Base-by-base conservation (phyloP, 2,113 vertebrate species). In the Apodemus speciosus region DNA sequence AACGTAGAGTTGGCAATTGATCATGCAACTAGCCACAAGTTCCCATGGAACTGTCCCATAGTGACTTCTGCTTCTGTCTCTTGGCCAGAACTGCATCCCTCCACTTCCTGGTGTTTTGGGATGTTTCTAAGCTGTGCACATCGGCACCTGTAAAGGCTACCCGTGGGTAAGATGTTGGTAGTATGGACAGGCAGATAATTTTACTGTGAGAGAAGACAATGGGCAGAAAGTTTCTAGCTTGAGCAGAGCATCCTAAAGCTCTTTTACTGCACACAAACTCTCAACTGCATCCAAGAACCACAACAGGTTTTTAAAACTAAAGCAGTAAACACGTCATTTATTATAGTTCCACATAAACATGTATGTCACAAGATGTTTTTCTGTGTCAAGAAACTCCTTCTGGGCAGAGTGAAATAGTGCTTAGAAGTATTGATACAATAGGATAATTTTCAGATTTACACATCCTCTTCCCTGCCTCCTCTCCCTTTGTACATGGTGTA, bases 241-340 rank as follows among this genome's bases (percentile, higher is more conserved):
- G 10, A 49, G 13, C 2, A 16, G 77, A 84, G 38, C n/a, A 30
- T n/a, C 35, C 4, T 84, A 62, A 68, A 77, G 16, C 3, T 0
- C 60, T 8, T 30, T 91, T 46, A 14, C 8, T 83, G 1, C 27
- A 25, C 30, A 1, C 16, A 0, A 27, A 2, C 46, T 68, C 13
- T 81, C 49, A 2, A 2, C 35, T 90, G 30, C 20, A 53, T 72
- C 35, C 4, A 25, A 76, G 51, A 80, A 11, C 3, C 49, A 7
- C 38, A 49, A 56, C 66, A 64, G 51, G 58, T 76, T 76, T 85
- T 92, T 76, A 68, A 94, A 88, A 80, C n/a, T 66, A 73, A 92
- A 84, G 49, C 51, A 58, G 16, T 43, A 51, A 16, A 7, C 3
- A 77, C 86, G 49, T 72, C 76, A 86, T 85, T 76, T 64, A 76